Conservation (phyloP, 2,888 invertebrate genomes). For the Apodemia mormo region DNA sequence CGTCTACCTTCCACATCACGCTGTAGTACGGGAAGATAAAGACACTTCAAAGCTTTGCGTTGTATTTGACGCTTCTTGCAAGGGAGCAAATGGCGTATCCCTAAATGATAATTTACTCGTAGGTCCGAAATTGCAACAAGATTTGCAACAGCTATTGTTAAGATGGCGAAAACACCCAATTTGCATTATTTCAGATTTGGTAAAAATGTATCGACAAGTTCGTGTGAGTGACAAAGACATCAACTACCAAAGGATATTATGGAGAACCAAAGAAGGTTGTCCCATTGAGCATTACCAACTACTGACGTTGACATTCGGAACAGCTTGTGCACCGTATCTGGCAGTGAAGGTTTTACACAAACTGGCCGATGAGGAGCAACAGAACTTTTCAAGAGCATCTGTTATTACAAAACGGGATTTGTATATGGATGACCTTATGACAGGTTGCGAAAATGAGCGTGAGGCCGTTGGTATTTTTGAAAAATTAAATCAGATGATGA, state of each 20-base stretch:
- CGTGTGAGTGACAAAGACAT: slow-evolving; percentile 28
- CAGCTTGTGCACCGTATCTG: slow-evolving; percentile 21
- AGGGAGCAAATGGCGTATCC: slow-evolving; percentile 27
- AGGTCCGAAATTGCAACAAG: slow-evolving; percentile 35
- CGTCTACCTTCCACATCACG: not conserved
- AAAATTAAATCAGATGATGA: slow-evolving; percentile 38
- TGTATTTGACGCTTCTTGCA: slow-evolving; percentile 25
- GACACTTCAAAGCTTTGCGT: not conserved
- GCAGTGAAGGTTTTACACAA: slow-evolving; percentile 27
- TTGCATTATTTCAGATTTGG: slow-evolving; percentile 28
- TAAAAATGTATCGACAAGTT: slow-evolving; percentile 35
- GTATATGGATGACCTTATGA: slow-evolving; percentile 34
- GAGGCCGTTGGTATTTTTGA: slow-evolving; percentile 37
- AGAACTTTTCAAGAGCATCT: slow-evolving; percentile 18
- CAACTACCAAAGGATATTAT: slow-evolving; percentile 34
- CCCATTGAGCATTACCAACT: slow-evolving; percentile 18
- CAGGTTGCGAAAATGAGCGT: slow-evolving; percentile 32
- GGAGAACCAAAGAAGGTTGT: slow-evolving; percentile 26
- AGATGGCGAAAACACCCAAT: slow-evolving; percentile 31
- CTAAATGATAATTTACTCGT: slow-evolving; percentile 33
- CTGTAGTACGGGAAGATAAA: not conserved
- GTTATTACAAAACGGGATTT: slow-evolving; percentile 21
- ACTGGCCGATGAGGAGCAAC: slow-evolving; percentile 20
- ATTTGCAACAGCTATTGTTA: slow-evolving; percentile 31
- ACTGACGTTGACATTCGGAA: slow-evolving; percentile 21